Conservation (phyloP, 2,113 vertebrate genomes). For the Physeter macrocephalus region DNA sequence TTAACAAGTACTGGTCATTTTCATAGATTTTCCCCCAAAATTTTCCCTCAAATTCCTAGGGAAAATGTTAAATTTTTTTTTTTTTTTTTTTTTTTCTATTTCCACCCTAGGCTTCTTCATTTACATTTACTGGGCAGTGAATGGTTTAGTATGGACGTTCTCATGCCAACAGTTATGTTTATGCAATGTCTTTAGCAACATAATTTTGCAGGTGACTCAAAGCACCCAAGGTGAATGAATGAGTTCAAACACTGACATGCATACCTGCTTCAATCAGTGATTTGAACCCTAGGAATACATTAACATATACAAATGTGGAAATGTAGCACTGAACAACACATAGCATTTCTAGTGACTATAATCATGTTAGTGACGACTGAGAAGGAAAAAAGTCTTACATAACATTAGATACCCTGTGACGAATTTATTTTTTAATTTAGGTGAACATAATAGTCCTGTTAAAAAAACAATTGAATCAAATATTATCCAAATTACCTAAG, state of each 20-base stretch:
- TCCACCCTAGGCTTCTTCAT: neutral
- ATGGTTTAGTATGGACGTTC: neutral
- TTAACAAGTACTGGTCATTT: neutral
- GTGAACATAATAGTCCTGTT: neutral
- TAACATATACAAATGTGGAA: neutral
- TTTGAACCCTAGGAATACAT: neutral
- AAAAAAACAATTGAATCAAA: neutral
- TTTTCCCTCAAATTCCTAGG: neutral
- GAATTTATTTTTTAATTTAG: neutral
- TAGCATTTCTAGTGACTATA: neutral
- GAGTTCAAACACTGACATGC: neutral
- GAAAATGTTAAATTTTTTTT: neutral
- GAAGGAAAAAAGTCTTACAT: neutral
- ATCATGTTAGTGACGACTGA: neutral
- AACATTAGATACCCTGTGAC: neutral
- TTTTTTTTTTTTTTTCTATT: neutral
- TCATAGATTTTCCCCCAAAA: neutral
- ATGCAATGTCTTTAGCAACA: neutral
- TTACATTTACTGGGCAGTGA: neutral
- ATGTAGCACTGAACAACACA: neutral
- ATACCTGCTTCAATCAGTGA: neutral
- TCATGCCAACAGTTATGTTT: neutral
- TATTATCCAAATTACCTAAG: neutral
- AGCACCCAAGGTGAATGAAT: neutral
- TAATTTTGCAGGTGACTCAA: neutral